These are phyloP conservation scores for Lepidothrix coronata DNA, from an alignment of 2,113 vertebrate genomes.

Conservation along the genomic window DNA sequence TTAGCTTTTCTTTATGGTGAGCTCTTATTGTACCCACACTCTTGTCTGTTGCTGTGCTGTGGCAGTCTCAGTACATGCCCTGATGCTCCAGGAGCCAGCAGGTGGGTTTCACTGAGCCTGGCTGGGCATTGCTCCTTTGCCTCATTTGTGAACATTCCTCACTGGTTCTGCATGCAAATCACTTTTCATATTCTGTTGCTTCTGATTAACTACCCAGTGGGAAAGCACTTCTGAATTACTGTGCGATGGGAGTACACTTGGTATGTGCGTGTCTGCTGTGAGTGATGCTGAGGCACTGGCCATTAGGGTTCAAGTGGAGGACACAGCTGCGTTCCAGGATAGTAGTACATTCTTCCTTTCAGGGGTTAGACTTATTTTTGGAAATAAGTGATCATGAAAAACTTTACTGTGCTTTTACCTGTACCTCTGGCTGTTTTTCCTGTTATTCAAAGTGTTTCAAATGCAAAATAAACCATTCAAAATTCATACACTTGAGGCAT, in stretches of 20 bases:
- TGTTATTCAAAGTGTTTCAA: background rate
- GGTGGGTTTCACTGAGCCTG: background rate
- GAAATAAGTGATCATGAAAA: background rate
- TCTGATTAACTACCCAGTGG: background rate
- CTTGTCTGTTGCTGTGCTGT: background rate
- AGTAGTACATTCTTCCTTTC: background rate
- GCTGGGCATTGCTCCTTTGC: background rate
- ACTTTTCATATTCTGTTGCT: background rate
- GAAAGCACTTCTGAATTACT: background rate
- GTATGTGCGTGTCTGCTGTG: background rate
- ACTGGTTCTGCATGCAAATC: background rate
- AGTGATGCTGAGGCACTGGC: background rate
- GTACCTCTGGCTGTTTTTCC: background rate
- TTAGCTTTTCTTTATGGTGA: background rate
- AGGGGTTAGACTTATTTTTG: background rate
- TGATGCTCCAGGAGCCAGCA: background rate
- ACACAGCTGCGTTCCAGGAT: background rate
- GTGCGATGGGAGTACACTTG: fast-evolving
- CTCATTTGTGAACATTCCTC: background rate
- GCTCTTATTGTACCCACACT: background rate
- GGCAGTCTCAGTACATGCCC: fast-evolving
- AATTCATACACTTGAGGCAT: background rate
- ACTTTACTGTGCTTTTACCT: background rate
- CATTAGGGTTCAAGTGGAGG: background rate
- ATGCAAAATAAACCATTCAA: background rate